Evolutionary conservation across 2,797 vertebrate species (phyloP).

Genomic region (Muraenolepis orangiensis): DNA sequence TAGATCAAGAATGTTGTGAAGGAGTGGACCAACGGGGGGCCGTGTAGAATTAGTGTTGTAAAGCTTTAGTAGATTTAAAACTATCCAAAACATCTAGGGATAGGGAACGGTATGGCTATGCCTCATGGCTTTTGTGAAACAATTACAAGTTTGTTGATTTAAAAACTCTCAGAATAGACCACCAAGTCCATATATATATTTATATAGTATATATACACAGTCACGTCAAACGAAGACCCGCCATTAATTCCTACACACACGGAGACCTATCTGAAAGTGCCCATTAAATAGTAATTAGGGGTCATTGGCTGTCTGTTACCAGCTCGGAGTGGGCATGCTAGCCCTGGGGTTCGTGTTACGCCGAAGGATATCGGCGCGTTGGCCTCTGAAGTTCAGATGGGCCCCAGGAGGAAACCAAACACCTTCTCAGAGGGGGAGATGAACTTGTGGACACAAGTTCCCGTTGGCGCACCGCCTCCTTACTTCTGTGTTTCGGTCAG

Average conservation of each 20-base stretch:
- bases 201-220: neutral
- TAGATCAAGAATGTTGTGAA: neutral
- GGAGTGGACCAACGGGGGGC: neutral
- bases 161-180: neutral
- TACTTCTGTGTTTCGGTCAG: neutral
- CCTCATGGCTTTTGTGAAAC: neutral
- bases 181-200: neutral
- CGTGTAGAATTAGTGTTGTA: neutral
- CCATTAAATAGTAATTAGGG: conserved; percentile 57
- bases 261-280: conserved; percentile 25
- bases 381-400: conserved; percentile 32
- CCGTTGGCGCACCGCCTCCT: conserved; percentile 15
- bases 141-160: neutral
- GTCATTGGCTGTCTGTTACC: conserved; percentile 27
- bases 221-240: conserved; percentile 19
- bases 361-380: conserved; percentile 46
- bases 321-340: conserved; percentile 28
- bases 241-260: conserved; percentile 54
- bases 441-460: conserved; percentile 13
- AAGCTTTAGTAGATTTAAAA: neutral
- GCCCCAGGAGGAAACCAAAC: conserved; percentile 44
- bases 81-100: no score
- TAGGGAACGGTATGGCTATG: no score
- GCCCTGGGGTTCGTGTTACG: conserved; percentile 50
- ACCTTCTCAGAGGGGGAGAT: conserved; percentile 27